Evolutionary conservation across 2,113 vertebrate genomes (phyloP).

Genomic region (Dromiciops gliroides): DNA sequence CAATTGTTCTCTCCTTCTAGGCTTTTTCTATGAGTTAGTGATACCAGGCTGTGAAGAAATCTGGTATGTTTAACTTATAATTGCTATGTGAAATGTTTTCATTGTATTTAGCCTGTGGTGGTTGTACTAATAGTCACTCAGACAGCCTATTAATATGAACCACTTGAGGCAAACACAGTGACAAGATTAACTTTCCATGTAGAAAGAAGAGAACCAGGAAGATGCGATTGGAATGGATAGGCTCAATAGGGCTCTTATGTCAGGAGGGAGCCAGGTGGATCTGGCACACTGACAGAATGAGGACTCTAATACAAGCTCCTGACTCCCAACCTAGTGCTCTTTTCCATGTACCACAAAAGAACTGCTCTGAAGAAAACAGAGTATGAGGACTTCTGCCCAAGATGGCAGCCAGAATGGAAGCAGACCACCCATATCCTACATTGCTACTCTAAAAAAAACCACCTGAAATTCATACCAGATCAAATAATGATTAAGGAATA

Average conservation of each 20-base stretch:
- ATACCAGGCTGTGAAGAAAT: conserved; percentile 43
- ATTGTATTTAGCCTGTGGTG: not conserved
- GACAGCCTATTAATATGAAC: not conserved
- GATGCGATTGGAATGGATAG: not conserved
- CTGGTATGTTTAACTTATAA: conserved; percentile 54
- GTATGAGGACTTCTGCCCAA: not conserved
- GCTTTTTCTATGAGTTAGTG: conserved; percentile 31
- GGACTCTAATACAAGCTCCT: not conserved
- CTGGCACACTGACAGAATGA: not conserved
- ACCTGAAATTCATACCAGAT: not conserved
- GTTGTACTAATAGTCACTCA: not conserved
- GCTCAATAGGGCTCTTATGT: not conserved
- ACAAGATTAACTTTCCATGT: not conserved
- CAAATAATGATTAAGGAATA: not conserved
- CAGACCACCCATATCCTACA: not conserved
- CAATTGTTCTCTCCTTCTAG: conserved; percentile 16
- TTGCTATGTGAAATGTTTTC: conserved; percentile 32
- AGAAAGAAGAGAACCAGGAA: not conserved
- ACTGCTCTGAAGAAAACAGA: not conserved
- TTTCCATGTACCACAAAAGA: not conserved
- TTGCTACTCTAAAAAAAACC: not conserved
- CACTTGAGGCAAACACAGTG: not conserved
- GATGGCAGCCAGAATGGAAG: not conserved
- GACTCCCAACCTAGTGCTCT: not conserved
- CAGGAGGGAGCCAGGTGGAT: not conserved